A percentile compares a stretch with the other conserved stretches of the same genome.
Conservation (phyloP, 2,113 vertebrate species). For the Macrotus californicus region DNA sequence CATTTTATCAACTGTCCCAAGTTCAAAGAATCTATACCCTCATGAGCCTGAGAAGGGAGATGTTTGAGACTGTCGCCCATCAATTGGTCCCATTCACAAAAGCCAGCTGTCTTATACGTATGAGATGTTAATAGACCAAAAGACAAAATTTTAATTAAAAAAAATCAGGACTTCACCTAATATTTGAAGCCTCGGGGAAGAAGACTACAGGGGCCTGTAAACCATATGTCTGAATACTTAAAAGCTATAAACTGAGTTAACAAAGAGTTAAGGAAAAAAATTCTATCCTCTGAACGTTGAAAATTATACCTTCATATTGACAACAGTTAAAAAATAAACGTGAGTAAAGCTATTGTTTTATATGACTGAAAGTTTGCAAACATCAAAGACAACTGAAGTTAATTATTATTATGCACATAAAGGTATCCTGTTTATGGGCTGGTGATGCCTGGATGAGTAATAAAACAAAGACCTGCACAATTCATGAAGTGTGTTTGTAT, state of each 20-base stretch:
- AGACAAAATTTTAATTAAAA: not conserved
- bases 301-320: not conserved
- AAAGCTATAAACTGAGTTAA: not conserved
- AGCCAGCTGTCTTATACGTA: not conserved
- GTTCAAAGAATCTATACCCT: not conserved
- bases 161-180: not conserved
- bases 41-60: not conserved
- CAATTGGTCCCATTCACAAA: not conserved
- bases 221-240: not conserved
- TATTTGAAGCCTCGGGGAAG: not conserved
- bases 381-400: slow-evolving; percentile 13
- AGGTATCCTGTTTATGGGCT: not conserved
- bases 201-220: not conserved
- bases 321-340: slow-evolving; percentile 1
- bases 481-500: not conserved
- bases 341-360: not conserved
- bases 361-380: not conserved
- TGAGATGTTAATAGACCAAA: not conserved
- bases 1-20: not conserved
- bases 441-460: slow-evolving; percentile 5
- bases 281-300: not conserved
- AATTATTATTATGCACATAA: slow-evolving; percentile 27
- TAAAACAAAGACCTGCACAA: not conserved
- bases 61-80: not conserved
- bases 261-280: slow-evolving; percentile 9